Conservation (phyloP, 2,888 invertebrate genomes). For the Pristionchus arcanus region DNA sequence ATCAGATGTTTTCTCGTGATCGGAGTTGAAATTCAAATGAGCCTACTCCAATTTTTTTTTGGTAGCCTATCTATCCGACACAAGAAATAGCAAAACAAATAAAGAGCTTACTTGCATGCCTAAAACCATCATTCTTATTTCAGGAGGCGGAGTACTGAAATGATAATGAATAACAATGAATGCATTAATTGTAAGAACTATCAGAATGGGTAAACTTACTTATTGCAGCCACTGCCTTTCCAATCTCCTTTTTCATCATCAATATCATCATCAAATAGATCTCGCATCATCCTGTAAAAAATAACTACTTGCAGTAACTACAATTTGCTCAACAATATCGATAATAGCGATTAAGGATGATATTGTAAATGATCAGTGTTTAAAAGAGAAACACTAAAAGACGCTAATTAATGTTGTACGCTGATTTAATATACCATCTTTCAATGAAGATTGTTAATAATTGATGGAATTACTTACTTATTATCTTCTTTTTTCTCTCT, state of each 20-base stretch:
- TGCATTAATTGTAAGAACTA: neutral
- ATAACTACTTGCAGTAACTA: too few relatives aligned
- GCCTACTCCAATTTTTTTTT: too few relatives aligned
- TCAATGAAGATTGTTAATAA: neutral
- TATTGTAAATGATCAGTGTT: too few relatives aligned
- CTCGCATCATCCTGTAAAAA: conserved; percentile 10
- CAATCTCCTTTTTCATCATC: conserved; percentile 1
- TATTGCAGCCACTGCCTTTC: neutral
- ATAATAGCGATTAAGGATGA: too few relatives aligned
- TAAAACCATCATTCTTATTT: conserved; percentile 1
- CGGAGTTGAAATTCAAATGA: too few relatives aligned
- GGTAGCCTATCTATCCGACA: neutral
- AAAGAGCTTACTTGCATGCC: conserved; percentile 19
- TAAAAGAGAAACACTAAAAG: too few relatives aligned
- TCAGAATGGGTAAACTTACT: neutral
- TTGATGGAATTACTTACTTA: neutral
- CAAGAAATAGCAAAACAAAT: neutral
- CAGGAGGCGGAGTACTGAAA: neutral
- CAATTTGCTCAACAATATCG: neutral
- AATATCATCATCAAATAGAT: conserved; percentile 21
- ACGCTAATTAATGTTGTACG: neutral
- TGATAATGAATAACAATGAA: too few relatives aligned
- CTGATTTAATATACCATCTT: neutral
- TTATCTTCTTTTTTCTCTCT: conserved; percentile 12
- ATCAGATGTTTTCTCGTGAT: too few relatives aligned